These are phyloP conservation scores for Bombus sibiricus DNA, from an alignment of 1,140 invertebrate species.

Conservation along the genomic window DNA sequence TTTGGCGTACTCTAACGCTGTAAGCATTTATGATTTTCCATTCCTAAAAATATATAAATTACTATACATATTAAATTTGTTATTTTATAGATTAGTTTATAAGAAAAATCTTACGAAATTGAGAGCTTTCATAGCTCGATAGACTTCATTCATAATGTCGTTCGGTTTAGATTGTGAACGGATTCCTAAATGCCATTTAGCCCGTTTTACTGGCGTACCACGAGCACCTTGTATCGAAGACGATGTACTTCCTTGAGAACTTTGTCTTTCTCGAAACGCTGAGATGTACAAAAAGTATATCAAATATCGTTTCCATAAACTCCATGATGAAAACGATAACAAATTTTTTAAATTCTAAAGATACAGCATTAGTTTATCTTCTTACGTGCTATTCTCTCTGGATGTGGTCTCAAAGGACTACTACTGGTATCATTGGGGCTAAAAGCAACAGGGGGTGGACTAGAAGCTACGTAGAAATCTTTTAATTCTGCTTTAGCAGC, in stretches of 20 bases:
- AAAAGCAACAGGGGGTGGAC: conserved; percentile 88
- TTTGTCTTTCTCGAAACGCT: conserved; percentile 79
- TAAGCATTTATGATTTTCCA: conserved; percentile 99
- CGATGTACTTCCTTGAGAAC: conserved; percentile 72
- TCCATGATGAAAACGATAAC: too few species aligned
- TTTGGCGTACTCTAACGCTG: conserved; percentile 94
- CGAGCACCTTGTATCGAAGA: conserved; percentile 75
- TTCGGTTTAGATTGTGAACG: conserved; percentile 99
- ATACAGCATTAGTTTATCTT: neutral
- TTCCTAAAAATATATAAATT: conserved; percentile 84
- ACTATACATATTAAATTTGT: neutral
- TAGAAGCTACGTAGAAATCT: conserved; percentile 97
- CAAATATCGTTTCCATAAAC: neutral
- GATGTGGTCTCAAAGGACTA: conserved; percentile 91
- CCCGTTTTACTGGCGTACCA: conserved; percentile 92
- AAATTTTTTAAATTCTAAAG: neutral
- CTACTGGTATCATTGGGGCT: conserved; percentile 80
- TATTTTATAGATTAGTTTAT: neutral
- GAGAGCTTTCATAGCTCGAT: conserved; percentile 98
- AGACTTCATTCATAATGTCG: conserved; percentile 99
- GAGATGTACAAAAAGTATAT: conserved; percentile 40
- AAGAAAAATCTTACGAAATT: conserved; percentile 89
- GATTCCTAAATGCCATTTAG: conserved; percentile 99
- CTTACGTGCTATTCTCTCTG: conserved; percentile 96
- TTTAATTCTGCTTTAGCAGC: conserved; percentile 97